Evolutionary conservation across 2,797 vertebrate species (phyloP).

Genomic region (Cossypha caffra): DNA sequence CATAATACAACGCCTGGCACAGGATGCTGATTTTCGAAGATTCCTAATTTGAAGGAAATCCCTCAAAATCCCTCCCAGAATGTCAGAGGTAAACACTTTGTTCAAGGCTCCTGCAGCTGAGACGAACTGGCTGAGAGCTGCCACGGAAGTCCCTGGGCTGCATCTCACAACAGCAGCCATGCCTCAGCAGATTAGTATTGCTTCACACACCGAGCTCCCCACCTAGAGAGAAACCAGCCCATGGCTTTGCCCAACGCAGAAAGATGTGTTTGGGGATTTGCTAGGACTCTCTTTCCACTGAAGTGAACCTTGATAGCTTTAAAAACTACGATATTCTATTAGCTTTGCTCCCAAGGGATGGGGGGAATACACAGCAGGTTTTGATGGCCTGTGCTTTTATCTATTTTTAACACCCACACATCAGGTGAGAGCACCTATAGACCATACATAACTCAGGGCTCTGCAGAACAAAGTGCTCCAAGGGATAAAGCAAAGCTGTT

Average conservation of each 20-base stretch:
- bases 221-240: neutral
- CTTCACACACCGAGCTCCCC: neutral
- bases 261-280: neutral
- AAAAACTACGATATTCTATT: neutral
- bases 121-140: neutral
- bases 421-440: neutral
- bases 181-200: neutral
- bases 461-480: neutral
- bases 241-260: rapidly evolving
- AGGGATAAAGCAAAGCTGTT: neutral
- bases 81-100: conserved; percentile 20
- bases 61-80: conserved; percentile 39
- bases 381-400: neutral
- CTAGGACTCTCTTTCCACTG: neutral
- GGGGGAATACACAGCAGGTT: neutral
- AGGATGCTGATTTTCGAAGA: neutral
- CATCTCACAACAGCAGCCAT: rapidly evolving
- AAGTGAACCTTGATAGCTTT: neutral
- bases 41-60: conserved; percentile 48
- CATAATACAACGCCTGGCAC: neutral
- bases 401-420: neutral
- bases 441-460: neutral
- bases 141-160: neutral
- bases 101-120: neutral
- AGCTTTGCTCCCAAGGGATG: neutral